Percentiles rank a stretch among this genome's conserved stretches.
These are phyloP conservation scores for Thalassaphorura encarpata DNA, from an alignment of 1,140 invertebrate species.

Conservation along the genomic window DNA sequence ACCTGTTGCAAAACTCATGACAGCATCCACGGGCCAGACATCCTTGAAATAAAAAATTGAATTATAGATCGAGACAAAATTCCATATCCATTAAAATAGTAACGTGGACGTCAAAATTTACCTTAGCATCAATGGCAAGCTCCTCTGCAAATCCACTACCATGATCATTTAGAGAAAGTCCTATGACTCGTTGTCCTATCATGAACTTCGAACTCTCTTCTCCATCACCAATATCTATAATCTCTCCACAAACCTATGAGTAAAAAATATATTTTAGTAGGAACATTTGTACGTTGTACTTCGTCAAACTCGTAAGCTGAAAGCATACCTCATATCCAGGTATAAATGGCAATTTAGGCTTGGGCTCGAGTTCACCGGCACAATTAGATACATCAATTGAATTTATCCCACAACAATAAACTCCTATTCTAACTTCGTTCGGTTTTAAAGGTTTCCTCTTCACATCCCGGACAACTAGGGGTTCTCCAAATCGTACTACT, in stretches of 20 bases:
- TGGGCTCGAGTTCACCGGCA: conserved; percentile 41
- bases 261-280: conserved; percentile 31
- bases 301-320: conserved; percentile 41
- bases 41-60: conserved; percentile 41
- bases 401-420: conserved; percentile 50
- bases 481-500: conserved; percentile 40
- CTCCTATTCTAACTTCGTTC: conserved; percentile 45
- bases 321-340: conserved; percentile 47
- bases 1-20: conserved; percentile 40
- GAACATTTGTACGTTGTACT: conserved; percentile 32
- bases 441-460: conserved; percentile 34
- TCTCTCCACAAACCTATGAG: conserved; percentile 33
- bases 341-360: conserved; percentile 42
- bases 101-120: conserved; percentile 34
- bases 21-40: conserved; percentile 46
- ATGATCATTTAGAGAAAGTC: conserved; percentile 42
- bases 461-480: conserved; percentile 40
- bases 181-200: conserved; percentile 43
- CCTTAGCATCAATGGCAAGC: conserved; percentile 41
- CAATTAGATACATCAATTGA: conserved; percentile 45
- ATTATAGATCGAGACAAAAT: conserved; percentile 11
- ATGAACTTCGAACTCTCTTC: conserved; percentile 7
- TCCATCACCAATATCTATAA: conserved; percentile 23
- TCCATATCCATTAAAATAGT: conserved; percentile 6
- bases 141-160: conserved; percentile 46